These are phyloP conservation scores for Ictalurus punctatus DNA, from an alignment of 2,113 vertebrate genomes.

Conservation along the genomic window DNA sequence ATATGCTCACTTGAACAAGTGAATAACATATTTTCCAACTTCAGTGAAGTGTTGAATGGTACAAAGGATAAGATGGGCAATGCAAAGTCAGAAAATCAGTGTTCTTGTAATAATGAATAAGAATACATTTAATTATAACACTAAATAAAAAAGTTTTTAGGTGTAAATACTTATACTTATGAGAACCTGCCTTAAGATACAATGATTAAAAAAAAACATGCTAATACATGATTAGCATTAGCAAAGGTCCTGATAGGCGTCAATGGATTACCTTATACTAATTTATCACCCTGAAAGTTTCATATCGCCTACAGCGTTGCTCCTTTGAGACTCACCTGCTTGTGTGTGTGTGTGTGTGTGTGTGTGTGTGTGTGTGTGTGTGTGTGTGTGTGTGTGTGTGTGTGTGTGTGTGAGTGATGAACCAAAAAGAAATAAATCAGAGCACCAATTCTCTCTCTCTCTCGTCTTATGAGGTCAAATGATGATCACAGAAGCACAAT, in stretches of 20 bases:
- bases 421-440: background rate
- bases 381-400: background rate
- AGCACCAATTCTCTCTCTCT: background rate
- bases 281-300: constrained; percentile 36
- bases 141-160: constrained; percentile 5
- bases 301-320: constrained; percentile 23
- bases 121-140: background rate
- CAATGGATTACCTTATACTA: constrained; percentile 35
- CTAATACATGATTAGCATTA: constrained; percentile 11
- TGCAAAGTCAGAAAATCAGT: background rate
- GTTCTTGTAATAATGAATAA: background rate
- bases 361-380: background rate
- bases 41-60: background rate
- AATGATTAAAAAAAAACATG: constrained; percentile 5
- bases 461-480: background rate
- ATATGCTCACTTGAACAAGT: constrained; percentile 13
- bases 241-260: constrained; percentile 11
- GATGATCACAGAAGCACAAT: background rate
- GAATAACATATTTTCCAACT: background rate
- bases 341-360: background rate
- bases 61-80: background rate
- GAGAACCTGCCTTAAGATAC: constrained; percentile 14
- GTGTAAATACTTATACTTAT: background rate
- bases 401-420: background rate
- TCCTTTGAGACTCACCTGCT: constrained; percentile 13